phyloP scores from a whole-genome alignment of 2,113 vertebrate species.

The Ifrita kowaldi region DNA sequence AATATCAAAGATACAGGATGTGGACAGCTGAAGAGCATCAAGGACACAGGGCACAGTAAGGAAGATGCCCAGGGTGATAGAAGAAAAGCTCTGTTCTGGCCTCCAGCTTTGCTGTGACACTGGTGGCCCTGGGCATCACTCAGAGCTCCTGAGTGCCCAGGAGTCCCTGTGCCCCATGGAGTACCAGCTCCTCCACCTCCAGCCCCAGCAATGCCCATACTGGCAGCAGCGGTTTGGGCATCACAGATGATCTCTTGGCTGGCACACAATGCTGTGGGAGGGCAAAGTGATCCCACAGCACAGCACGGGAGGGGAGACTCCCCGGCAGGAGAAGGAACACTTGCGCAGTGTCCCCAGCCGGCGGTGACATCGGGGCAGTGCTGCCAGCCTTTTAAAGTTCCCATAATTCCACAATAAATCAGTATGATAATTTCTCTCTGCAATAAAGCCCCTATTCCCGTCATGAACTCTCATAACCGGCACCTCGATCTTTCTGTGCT shows the following conservation, averaged over 20 bases:
- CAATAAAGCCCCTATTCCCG: conserved; percentile 54
- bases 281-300: neutral
- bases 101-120: neutral
- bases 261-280: accelerated
- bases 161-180: neutral
- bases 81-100: neutral
- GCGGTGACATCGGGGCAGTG: neutral
- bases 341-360: neutral
- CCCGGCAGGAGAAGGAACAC: accelerated
- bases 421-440: conserved; percentile 57
- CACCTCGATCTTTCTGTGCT: conserved; percentile 61
- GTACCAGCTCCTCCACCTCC: neutral
- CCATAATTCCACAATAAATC: conserved; percentile 54
- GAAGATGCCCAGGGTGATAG: accelerated
- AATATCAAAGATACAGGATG: neutral
- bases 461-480: conserved; percentile 51
- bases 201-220: neutral
- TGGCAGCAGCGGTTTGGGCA: accelerated
- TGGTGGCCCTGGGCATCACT: neutral
- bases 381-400: conserved; percentile 35
- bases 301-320: neutral
- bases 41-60: neutral
- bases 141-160: neutral
- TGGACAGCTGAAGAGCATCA: neutral
- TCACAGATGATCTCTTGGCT: accelerated